These are phyloP conservation scores for Agapetus fuscipes DNA, from an alignment of 2,888 invertebrate species.

Conservation along the genomic window DNA sequence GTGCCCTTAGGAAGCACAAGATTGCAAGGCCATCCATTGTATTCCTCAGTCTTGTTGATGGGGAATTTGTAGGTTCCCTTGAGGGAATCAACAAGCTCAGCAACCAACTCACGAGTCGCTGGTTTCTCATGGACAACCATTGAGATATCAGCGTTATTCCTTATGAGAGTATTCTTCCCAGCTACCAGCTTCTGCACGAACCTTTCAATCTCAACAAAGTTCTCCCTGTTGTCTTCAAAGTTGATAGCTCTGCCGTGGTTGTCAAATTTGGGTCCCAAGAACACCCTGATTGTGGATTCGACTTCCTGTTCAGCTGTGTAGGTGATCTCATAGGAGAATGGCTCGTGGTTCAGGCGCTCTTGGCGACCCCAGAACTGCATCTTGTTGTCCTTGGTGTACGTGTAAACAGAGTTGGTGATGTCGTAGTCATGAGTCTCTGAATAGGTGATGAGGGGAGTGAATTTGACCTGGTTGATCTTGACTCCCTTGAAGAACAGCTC, in stretches of 20 bases:
- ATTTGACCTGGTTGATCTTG: constrained; percentile 48
- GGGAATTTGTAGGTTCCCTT: constrained; percentile 44
- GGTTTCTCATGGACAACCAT: constrained; percentile 53
- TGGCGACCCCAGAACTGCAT: constrained; percentile 50
- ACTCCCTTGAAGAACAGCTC: constrained; percentile 50
- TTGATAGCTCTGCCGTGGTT: constrained; percentile 40
- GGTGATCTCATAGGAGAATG: constrained; percentile 51
- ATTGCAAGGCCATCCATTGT: constrained; percentile 56
- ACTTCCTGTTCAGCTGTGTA: constrained; percentile 48
- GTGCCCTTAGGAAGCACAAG: constrained; percentile 64
- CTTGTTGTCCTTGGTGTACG: no score
- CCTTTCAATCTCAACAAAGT: constrained; percentile 53
- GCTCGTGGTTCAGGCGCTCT: constrained; percentile 60
- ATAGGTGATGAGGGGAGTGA: constrained; percentile 53
- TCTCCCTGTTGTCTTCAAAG: constrained; percentile 46
- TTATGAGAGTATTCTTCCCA: constrained; percentile 55
- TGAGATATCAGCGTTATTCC: constrained; percentile 54
- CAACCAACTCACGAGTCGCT: constrained; percentile 48
- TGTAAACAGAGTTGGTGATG: constrained; percentile 44
- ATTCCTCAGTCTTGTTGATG: constrained; percentile 40
- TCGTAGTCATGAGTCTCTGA: constrained; percentile 57
- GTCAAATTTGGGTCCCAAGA: constrained; percentile 62
- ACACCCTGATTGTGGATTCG: constrained; percentile 52
- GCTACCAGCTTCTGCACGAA: constrained; percentile 47
- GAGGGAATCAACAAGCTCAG: constrained; percentile 44